Conservation (phyloP, 2,797 vertebrate genomes). For the Spondyliosoma cantharus region DNA sequence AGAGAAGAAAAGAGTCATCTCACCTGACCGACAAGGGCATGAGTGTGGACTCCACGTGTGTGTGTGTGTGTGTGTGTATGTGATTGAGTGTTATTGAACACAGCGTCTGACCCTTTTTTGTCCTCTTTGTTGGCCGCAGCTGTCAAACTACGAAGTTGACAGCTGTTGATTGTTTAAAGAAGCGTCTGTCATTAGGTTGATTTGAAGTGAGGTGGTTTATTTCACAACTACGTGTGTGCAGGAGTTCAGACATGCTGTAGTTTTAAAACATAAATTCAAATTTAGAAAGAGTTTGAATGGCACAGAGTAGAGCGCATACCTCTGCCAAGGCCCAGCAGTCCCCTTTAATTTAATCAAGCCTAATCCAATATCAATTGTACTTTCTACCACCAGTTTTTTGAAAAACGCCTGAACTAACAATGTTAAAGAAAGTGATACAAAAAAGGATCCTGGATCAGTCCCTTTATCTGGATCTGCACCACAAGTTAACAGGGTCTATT, state of each 20-base stretch:
- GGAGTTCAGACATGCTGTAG: background rate
- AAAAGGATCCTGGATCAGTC: too few relatives aligned
- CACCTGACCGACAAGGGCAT: slow-evolving; percentile 60
- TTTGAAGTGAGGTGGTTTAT: background rate
- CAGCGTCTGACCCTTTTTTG: slow-evolving; percentile 28
- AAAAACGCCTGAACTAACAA: too few relatives aligned
- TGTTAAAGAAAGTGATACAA: too few relatives aligned
- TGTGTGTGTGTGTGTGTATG: slow-evolving; percentile 2
- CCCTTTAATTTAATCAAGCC: too few relatives aligned
- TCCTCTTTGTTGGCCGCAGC: slow-evolving; percentile 1
- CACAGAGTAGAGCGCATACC: too few relatives aligned
- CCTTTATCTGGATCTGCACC: too few relatives aligned
- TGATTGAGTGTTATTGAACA: slow-evolving; percentile 16
- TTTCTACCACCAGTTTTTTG: too few relatives aligned
- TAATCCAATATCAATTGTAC: too few relatives aligned
- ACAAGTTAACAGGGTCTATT: too few relatives aligned
- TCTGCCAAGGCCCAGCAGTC: too few relatives aligned
- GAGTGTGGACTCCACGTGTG: background rate
- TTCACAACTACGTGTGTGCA: background rate
- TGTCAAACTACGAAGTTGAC: slow-evolving; percentile 19
- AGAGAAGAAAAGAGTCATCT: slow-evolving; percentile 50
- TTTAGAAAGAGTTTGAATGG: too few relatives aligned
- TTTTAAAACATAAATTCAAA: background rate
- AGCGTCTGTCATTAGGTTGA: background rate
- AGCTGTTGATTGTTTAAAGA: background rate